Conservation (phyloP, 2,888 invertebrate species). For the Stegana nigrithorax region DNA sequence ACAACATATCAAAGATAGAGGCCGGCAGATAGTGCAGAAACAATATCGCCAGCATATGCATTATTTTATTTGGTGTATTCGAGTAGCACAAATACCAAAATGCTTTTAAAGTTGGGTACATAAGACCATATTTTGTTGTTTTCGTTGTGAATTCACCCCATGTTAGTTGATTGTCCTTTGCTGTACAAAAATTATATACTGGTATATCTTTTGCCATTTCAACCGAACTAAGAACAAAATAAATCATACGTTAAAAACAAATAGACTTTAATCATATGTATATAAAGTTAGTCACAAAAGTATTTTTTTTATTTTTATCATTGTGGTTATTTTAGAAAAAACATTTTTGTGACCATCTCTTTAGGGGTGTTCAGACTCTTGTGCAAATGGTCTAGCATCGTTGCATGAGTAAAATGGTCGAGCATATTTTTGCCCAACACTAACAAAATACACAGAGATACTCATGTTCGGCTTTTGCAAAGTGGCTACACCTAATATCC, state of each 20-base stretch:
- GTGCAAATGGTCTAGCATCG: no score
- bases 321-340: no score
- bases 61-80: constrained; percentile 71
- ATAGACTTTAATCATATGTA: no score
- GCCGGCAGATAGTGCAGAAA: constrained; percentile 78
- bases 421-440: no score
- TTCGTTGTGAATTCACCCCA: constrained; percentile 78
- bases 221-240: constrained; percentile 31
- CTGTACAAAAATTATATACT: constrained; percentile 90
- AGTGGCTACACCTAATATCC: no score
- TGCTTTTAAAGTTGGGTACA: constrained; percentile 74
- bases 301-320: no score
- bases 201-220: constrained; percentile 70
- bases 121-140: constrained; percentile 72
- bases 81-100: constrained; percentile 78
- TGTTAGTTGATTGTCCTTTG: constrained; percentile 82
- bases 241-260: neutral
- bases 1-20: constrained; percentile 72
- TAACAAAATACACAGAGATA: no score
- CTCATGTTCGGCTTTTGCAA: no score
- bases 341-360: no score
- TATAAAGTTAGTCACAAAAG: no score
- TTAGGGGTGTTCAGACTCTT: no score
- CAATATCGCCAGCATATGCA: constrained; percentile 72
- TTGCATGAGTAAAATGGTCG: no score